Percentiles rank a stretch among this genome's conserved stretches.
These are phyloP conservation scores for Dinoponera quadriceps DNA, from an alignment of 1,140 invertebrate species.

Conservation along the genomic window DNA sequence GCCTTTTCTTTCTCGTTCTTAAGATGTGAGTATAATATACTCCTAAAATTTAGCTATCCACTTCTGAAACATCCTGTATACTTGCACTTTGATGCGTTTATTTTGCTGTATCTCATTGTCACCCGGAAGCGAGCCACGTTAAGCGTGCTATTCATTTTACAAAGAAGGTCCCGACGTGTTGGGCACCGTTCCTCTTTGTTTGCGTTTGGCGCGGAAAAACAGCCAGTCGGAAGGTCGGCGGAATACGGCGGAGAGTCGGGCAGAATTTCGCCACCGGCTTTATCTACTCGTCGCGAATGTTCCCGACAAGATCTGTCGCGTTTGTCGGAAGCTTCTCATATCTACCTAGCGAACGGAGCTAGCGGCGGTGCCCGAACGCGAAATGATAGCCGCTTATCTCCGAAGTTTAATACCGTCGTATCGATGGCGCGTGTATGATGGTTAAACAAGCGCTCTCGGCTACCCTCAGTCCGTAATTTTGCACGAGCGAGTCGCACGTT, in stretches of 20 bases:
- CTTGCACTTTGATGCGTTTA: neutral
- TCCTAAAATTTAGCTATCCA: neutral
- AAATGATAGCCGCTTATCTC: slow-evolving; percentile 57
- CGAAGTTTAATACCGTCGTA: slow-evolving; percentile 42
- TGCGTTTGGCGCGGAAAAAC: neutral
- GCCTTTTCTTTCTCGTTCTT: too few relatives aligned
- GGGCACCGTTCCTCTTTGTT: neutral
- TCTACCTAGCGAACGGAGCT: slow-evolving; percentile 35
- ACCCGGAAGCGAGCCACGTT: neutral
- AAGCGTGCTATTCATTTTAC: neutral
- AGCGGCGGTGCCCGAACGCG: neutral
- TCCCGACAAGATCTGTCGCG: slow-evolving; percentile 9
- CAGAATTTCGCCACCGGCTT: slow-evolving; percentile 42
- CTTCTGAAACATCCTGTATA: neutral
- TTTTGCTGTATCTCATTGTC: neutral
- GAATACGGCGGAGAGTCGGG: slow-evolving; percentile 13
- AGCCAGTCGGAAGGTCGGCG: neutral
- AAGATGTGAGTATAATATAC: too few relatives aligned
- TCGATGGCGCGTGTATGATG: slow-evolving; percentile 11
- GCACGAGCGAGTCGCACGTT: neutral
- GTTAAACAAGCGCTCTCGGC: slow-evolving; percentile 17
- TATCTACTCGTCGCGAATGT: slow-evolving; percentile 29
- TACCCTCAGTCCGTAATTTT: neutral
- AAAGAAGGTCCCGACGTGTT: neutral
- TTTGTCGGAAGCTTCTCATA: slow-evolving; percentile 40